Base-by-base conservation (phyloP, 2,888 invertebrate species). In the Drosophila rubida region DNA sequence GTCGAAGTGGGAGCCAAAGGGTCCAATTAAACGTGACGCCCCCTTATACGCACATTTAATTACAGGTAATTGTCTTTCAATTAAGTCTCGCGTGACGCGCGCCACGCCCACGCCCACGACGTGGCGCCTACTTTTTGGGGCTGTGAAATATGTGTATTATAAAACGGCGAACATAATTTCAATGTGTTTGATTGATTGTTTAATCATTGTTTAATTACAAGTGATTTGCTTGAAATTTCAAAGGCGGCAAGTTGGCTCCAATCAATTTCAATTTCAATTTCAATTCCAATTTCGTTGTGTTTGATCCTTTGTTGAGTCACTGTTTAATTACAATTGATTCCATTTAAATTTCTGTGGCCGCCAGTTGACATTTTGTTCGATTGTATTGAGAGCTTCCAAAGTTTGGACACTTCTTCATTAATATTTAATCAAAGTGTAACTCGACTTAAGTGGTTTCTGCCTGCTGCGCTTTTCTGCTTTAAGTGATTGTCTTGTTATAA, bases 21-120 rank as follows among this genome's bases (percentile, higher is more conserved):
- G 8, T 37, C 72, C 72, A 87, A 83, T 83, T 87, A 87, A 83
- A 83, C 59, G 67, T 69, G 80, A 58, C 79, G 67, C 62, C 55
- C 78, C 74, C 69, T 84, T 81, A 59, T 63, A 77, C 72, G 62
- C 53, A 69, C 80, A 80, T 62, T 74, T 80, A 86, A 85, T 85
- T 83, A 76, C 76, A 73, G 70, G 54, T 86, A 85, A 86, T 85
- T 85, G 78, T 69, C 88, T 78, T 86, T 86, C 87, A 85, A 88
- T 88, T 85, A 86, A 48, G 50, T 73, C 64, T 82, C 69, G 83
- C 83, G 87, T 84, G 83, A 51, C 23, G 19, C 8, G 16, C 9
- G 60, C 57, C 62, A 74, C 70, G 69, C 75, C 57, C 62, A 74
- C 70, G 69, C 75, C 78, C 77, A 30, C 8, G 6, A 25, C 45